phyloP scores from a whole-genome alignment of 1,140 invertebrate genomes.

The Drosophila simulans region DNA sequence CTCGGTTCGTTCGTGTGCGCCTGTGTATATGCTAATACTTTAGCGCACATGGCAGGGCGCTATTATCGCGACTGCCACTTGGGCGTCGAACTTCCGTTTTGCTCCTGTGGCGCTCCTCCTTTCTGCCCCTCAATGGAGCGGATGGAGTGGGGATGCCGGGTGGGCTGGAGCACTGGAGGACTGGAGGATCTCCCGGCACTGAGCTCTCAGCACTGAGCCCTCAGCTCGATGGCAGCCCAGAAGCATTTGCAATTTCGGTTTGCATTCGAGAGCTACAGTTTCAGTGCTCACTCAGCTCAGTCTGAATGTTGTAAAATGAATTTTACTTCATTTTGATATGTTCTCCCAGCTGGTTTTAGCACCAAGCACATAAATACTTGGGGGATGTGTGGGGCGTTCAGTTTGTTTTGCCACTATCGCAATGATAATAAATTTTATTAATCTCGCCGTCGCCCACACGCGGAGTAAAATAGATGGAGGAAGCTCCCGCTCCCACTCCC shows the following conservation, averaged over 20 bases:
- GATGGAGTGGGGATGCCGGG: constrained; percentile 3
- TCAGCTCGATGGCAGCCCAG: constrained; percentile 59
- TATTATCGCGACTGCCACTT: constrained; percentile 82
- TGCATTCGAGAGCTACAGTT: constrained; percentile 33
- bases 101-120: constrained; percentile 9
- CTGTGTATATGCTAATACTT: constrained; percentile 81
- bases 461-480: constrained; percentile 26
- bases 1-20: constrained; percentile 17
- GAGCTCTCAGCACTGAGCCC: constrained; percentile 28
- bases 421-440: constrained; percentile 83
- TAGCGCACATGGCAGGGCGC: constrained; percentile 75
- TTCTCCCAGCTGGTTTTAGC: constrained; percentile 70
- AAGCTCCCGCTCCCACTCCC: neutral
- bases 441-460: constrained; percentile 63
- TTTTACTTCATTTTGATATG: constrained; percentile 83
- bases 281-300: constrained; percentile 12
- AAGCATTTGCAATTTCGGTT: constrained; percentile 75
- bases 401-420: constrained; percentile 72
- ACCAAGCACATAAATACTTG: constrained; percentile 65
- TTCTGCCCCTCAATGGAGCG: neutral
- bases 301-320: constrained; percentile 72
- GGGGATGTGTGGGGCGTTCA: constrained; percentile 56
- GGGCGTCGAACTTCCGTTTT: constrained; percentile 79
- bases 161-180: neutral
- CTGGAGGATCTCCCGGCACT: constrained; percentile 35